Percentiles rank a stretch among this genome's conserved stretches.
Conservation (phyloP, 2,797 vertebrate genomes). For the Melanotaenia boesemani region DNA sequence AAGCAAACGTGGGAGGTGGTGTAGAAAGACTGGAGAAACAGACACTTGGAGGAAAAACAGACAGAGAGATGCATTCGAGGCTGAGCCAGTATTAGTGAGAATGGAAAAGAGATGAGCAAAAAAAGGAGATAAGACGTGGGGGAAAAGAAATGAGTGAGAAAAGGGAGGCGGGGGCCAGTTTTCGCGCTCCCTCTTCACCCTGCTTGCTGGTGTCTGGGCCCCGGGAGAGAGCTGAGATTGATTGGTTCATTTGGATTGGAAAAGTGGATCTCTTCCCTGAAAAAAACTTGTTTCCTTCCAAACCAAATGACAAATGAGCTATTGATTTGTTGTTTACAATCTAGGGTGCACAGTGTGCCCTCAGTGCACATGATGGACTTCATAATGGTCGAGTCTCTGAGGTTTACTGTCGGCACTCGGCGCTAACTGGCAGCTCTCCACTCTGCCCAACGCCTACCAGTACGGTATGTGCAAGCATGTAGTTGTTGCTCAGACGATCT, state of each 20-base stretch:
- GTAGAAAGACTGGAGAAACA: conserved; percentile 48
- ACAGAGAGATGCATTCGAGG: conserved; percentile 53
- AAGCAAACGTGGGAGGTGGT: conserved; percentile 57
- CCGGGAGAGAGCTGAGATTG: conserved; percentile 77
- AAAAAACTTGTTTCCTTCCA: conserved; percentile 83
- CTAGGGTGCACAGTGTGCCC: conserved; percentile 59
- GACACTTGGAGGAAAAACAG: conserved; percentile 37
- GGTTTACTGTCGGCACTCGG: conserved; percentile 39
- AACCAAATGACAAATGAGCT: conserved; percentile 85
- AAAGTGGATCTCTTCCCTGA: conserved; percentile 79
- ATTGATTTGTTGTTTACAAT: conserved; percentile 85
- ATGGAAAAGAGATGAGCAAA: conserved; percentile 53
- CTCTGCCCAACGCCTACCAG: conserved; percentile 3
- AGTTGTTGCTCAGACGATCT: conserved; percentile 11
- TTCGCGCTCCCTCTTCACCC: conserved; percentile 46
- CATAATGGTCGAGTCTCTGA: conserved; percentile 71
- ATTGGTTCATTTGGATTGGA: conserved; percentile 84
- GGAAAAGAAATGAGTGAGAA: conserved; percentile 58
- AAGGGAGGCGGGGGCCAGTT: conserved; percentile 32
- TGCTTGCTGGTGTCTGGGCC: conserved; percentile 49
- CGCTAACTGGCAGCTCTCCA: conserved; percentile 53
- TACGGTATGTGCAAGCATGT: conserved; percentile 12
- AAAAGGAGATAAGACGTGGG: conserved; percentile 49
- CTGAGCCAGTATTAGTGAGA: conserved; percentile 54
- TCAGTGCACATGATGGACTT: conserved; percentile 76